Evolutionary conservation across 1,140 invertebrate genomes (phyloP).

Genomic region (Rhynchophorus ferrugineus): DNA sequence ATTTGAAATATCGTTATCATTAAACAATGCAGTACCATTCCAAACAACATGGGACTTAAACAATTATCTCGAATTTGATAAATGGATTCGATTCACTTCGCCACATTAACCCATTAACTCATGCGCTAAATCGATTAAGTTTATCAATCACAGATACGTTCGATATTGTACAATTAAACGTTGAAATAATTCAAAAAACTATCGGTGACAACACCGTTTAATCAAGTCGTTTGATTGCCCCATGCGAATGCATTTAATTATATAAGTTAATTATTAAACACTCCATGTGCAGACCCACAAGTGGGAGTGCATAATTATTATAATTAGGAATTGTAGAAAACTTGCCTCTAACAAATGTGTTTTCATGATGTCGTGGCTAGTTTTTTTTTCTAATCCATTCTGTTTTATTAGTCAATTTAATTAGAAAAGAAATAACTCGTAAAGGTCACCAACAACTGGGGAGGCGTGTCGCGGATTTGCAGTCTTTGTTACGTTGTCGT

Average conservation of each 20-base stretch:
- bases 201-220: not conserved
- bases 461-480: not conserved
- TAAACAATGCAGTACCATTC: too few relatives aligned
- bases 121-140: too few relatives aligned
- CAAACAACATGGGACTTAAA: too few relatives aligned
- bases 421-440: not conserved
- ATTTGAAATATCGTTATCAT: too few relatives aligned
- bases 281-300: not conserved
- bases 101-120: too few relatives aligned
- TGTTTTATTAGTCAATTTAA: not conserved
- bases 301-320: not conserved
- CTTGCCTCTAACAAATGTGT: not conserved
- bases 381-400: not conserved
- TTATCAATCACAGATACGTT: too few relatives aligned
- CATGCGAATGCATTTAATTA: not conserved
- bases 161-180: too few relatives aligned
- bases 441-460: not conserved
- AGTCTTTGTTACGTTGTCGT: not conserved
- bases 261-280: not conserved
- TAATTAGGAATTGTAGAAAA: not conserved
- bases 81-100: too few relatives aligned
- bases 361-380: not conserved
- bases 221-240: not conserved
- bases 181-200: not conserved
- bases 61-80: too few relatives aligned